Conservation (phyloP, 2,888 invertebrate species). For the Leptopilina syphax region DNA sequence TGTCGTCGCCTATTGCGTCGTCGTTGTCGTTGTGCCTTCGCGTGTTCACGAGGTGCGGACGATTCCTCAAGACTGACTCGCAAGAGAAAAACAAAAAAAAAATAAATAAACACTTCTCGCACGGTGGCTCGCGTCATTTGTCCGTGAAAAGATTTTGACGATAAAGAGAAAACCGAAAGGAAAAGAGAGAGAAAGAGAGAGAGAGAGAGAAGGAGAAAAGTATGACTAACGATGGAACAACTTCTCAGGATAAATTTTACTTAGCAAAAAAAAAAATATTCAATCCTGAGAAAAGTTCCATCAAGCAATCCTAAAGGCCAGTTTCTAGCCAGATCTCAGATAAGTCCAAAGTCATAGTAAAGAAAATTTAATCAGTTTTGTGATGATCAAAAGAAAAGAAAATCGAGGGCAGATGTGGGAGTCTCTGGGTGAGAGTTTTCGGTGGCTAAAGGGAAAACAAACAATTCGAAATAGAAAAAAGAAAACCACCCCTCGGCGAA, state of each 20-base stretch:
- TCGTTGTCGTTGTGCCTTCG: constrained; percentile 52
- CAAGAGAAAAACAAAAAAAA: constrained; percentile 57
- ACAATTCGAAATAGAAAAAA: constrained; percentile 46
- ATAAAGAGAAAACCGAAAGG: too few relatives aligned
- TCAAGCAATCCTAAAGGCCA: constrained; percentile 60
- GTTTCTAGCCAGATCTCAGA: constrained; percentile 64
- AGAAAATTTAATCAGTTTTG: constrained; percentile 33
- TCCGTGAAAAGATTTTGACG: constrained; percentile 43
- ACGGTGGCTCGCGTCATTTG: constrained; percentile 49
- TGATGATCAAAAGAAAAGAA: constrained; percentile 16
- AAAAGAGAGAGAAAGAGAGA: constrained; percentile 20
- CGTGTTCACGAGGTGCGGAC: constrained; percentile 62
- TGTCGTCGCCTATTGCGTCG: constrained; percentile 55
- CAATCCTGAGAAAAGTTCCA: constrained; percentile 20
- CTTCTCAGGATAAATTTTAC: neutral
- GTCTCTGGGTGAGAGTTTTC: constrained; percentile 22
- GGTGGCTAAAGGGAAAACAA: constrained; percentile 43
- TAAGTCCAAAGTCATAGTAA: constrained; percentile 60
- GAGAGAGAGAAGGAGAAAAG: too few relatives aligned
- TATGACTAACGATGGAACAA: neutral
- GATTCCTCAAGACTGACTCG: constrained; percentile 73
- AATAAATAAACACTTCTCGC: constrained; percentile 49
- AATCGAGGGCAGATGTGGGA: constrained; percentile 26
- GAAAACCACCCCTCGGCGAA: constrained; percentile 50
- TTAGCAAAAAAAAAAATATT: too few relatives aligned